Conservation (phyloP, 2,113 vertebrate species). For the Pangasianodon hypophthalmus region DNA sequence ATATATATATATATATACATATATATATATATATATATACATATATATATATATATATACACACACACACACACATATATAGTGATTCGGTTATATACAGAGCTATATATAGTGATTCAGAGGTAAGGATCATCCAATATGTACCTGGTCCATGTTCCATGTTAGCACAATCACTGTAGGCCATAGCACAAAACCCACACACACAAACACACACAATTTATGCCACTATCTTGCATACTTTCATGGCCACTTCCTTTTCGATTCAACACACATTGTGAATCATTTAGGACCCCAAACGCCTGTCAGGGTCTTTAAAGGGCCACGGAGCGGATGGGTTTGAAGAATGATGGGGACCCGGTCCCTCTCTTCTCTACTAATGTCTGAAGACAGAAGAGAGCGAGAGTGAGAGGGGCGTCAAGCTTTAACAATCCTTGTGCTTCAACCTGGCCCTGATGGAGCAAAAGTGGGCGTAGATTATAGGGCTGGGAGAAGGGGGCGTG, state of each 20-base stretch:
- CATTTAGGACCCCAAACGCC: constrained; percentile 45
- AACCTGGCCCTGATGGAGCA: constrained; percentile 86
- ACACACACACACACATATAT: too few relatives aligned
- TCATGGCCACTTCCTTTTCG: constrained; percentile 63
- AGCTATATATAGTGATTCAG: not conserved
- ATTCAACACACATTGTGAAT: constrained; percentile 58
- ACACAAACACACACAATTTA: constrained; percentile 51
- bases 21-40: too few relatives aligned
- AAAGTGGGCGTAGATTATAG: constrained; percentile 99
- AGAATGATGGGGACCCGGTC: constrained; percentile 46
- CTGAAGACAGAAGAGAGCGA: constrained; percentile 34
- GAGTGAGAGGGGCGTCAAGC: constrained; percentile 46
- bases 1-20: too few relatives aligned
- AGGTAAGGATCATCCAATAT: constrained; percentile 20
- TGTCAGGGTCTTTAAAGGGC: constrained; percentile 53
- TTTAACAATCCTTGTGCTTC: constrained; percentile 86
- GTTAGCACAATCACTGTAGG: not conserved
- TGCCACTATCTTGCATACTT: constrained; percentile 49
- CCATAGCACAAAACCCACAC: constrained; percentile 48
- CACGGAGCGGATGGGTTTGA: constrained; percentile 21
- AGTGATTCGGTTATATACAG: not conserved
- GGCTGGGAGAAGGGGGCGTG: constrained; percentile 84
- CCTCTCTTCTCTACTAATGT: constrained; percentile 39
- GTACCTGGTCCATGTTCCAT: not conserved
- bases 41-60: too few relatives aligned